Conservation (phyloP, 2,888 invertebrate genomes). For the Acronicta alni region DNA sequence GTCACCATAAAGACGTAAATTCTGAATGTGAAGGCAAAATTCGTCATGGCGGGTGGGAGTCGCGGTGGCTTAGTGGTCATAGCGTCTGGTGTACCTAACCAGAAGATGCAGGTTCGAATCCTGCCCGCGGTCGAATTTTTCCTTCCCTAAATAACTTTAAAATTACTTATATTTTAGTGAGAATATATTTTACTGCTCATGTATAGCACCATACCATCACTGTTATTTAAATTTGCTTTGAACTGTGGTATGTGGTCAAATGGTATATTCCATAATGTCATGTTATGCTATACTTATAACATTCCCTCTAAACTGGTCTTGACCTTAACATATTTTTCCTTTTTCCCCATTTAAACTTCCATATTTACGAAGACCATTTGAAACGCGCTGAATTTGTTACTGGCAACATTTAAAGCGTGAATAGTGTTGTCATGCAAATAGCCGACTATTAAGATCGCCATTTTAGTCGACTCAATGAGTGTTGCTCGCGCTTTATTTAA, state of each 20-base stretch:
- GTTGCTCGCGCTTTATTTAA: slow-evolving; percentile 39
- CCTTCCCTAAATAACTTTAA: no score
- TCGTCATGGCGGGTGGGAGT: no score
- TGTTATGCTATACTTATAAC: slow-evolving; percentile 20
- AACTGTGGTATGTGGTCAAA: not conserved
- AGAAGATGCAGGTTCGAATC: no score
- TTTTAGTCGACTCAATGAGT: slow-evolving; percentile 59
- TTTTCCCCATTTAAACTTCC: slow-evolving; percentile 34
- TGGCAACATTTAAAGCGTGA: slow-evolving; percentile 44
- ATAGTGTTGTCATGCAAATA: slow-evolving; percentile 62
- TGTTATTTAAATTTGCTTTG: not conserved
- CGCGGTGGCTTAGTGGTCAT: no score
- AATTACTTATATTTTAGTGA: no score
- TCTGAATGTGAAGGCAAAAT: no score
- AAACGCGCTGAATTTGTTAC: slow-evolving; percentile 46
- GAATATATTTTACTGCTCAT: no score
- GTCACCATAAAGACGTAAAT: no score
- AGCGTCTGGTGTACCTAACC: no score
- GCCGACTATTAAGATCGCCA: slow-evolving; percentile 48
- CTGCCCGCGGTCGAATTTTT: no score
- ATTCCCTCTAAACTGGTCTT: slow-evolving; percentile 11
- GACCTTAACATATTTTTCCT: slow-evolving; percentile 50
- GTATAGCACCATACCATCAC: not conserved
- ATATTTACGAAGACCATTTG: slow-evolving; percentile 41
- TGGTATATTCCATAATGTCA: slow-evolving; percentile 1